Percentiles rank a stretch among this genome's conserved stretches.
Conservation (phyloP, 2,888 invertebrate species). For the Noctua janthina region DNA sequence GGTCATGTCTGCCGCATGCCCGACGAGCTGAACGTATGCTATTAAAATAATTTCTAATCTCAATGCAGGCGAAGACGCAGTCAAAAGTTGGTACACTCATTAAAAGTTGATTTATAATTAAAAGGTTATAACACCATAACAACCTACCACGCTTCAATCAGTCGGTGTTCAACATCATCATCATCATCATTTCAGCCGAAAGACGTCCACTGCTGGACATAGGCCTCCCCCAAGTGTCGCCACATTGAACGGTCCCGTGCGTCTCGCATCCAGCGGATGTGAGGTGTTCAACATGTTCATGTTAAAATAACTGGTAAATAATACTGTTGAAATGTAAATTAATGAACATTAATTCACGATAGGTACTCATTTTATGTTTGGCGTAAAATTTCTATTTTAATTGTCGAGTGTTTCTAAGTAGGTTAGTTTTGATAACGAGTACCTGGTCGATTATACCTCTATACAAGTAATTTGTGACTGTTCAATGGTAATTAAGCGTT, state of each 20-base stretch:
- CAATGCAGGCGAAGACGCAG: neutral
- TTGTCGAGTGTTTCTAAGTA: constrained; percentile 28
- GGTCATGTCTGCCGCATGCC: too few species aligned
- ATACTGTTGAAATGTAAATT: constrained; percentile 13
- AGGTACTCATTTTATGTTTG: constrained; percentile 17
- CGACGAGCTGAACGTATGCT: neutral
- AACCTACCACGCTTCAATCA: too few species aligned
- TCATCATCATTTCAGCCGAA: too few species aligned
- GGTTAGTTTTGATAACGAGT: constrained; percentile 55
- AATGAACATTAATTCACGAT: constrained; percentile 6
- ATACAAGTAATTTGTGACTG: constrained; percentile 8
- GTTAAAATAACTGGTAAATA: too few species aligned
- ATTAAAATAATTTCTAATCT: neutral
- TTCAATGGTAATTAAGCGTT: neutral
- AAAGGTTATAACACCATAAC: too few species aligned
- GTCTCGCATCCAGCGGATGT: too few species aligned
- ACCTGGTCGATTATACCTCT: constrained; percentile 18
- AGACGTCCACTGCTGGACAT: too few species aligned
- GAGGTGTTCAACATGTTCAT: too few species aligned
- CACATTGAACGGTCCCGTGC: too few species aligned
- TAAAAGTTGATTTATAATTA: neutral
- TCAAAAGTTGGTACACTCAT: neutral
- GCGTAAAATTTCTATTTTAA: constrained; percentile 31
- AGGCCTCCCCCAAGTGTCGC: too few species aligned
- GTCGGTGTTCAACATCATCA: too few species aligned